Evolutionary conservation across 1,140 invertebrate genomes (phyloP).

Genomic region (Proales similis): DNA sequence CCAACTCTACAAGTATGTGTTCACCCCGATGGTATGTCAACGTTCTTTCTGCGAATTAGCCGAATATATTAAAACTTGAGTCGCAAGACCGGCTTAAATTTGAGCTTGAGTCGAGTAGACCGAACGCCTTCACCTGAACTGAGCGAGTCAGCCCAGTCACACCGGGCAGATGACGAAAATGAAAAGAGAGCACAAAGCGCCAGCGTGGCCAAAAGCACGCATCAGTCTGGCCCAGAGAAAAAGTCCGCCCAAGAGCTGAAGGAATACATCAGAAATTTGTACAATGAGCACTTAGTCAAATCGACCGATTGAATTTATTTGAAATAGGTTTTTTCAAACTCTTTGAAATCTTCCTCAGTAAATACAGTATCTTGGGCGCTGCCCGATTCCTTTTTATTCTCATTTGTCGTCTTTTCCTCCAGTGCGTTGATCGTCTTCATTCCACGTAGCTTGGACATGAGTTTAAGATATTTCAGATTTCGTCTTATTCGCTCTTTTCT

Average conservation of each 20-base stretch:
- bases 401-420: background rate
- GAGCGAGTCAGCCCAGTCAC: too few species aligned
- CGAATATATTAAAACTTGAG: too few species aligned
- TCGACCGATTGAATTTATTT: background rate
- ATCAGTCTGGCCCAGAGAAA: too few species aligned
- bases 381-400: background rate
- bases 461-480: constrained; percentile 10
- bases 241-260: too few species aligned
- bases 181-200: too few species aligned
- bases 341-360: constrained; percentile 36
- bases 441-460: constrained; percentile 21
- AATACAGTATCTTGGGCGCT: constrained; percentile 4
- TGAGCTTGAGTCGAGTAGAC: too few species aligned
- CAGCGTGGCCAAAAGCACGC: too few species aligned
- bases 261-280: background rate
- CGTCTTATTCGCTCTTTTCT: background rate
- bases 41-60: too few species aligned
- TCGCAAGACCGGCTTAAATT: constrained; percentile 32
- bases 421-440: constrained; percentile 12
- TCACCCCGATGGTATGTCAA: constrained; percentile 27
- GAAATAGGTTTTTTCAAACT: constrained; percentile 37
- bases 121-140: too few species aligned
- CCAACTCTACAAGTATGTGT: constrained; percentile 21
- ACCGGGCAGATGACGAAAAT: too few species aligned
- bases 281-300: background rate